Base-by-base conservation (phyloP, 2,113 vertebrate genomes). In the Rhinogobius similis region DNA sequence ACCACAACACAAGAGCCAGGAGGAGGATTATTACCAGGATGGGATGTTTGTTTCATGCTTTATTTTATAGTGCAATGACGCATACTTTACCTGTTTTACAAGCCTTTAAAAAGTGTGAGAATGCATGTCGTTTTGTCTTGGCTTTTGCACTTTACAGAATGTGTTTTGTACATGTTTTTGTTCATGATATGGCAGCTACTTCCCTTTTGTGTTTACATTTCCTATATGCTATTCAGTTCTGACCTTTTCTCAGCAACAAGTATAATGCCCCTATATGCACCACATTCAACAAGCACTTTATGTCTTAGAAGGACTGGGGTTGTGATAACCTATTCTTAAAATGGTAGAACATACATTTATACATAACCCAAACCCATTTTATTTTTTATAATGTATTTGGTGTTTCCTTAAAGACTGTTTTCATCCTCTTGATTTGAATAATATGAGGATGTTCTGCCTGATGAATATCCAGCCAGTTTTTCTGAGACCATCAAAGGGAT, bases 1-100 rank as follows among this genome's bases (percentile, higher is more conserved):
- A 73, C 65, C 58, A 70, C 55, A 70, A 21, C 62, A 4, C 26
- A 48, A 24, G 12, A 66, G 16, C 16, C 50, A 79, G 73, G 55
- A 79, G 52, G 1, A 20, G 29, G 38, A 63, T 23, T 39, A 43
- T 61, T 38, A 61, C 29, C 58, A 36, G 58, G 29, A 61, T 61
- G 58, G 58, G 58, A 61, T 29, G 27, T 38, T 61, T 61, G 24
- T 32, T 61, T 38, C 18, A 38, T 36, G 58, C 24, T 61, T 61
- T 36, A 4, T 61, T 61, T 61, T 61, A 61, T 61, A 36, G 58
- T n/a, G 18, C 29, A 21, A 61, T 61, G 58, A 36, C 29, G 58
- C 58, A 61, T 61, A 61, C 29, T 61, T 36, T 61, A 61, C 58
- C 29, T 61, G 20, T 9, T 61, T 61, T 59, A 59, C 26, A 5